These are phyloP conservation scores for Petrolisthes manimaculis DNA, from an alignment of 2,888 invertebrate species.

Conservation along the genomic window DNA sequence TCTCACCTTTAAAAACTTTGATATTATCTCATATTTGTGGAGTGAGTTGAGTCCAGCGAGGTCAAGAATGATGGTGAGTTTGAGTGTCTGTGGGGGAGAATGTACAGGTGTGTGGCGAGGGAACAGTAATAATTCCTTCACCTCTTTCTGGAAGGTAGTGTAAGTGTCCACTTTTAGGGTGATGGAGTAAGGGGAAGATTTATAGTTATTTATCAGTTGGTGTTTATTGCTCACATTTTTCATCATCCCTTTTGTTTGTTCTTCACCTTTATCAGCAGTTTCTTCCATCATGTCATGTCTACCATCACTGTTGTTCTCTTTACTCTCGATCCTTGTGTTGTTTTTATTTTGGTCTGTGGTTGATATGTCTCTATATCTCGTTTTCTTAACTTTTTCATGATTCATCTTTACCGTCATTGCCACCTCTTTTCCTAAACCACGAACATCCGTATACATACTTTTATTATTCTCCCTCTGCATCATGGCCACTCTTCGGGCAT, in stretches of 20 bases:
- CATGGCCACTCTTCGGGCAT: neutral
- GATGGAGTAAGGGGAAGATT: neutral
- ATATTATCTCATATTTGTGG: constrained; percentile 27
- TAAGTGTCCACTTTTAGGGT: constrained; percentile 19
- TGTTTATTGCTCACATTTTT: neutral
- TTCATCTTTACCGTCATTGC: neutral
- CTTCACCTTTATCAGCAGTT: neutral
- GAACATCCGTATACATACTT: neutral
- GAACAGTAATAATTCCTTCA: neutral
- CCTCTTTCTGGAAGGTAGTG: constrained; percentile 22
- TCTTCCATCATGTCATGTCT: neutral
- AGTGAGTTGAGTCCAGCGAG: constrained; percentile 37
- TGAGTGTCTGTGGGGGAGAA: neutral
- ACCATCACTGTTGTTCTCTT: neutral
- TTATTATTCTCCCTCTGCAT: neutral
- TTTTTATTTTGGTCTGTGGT: neutral
- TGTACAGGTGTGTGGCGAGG: neutral
- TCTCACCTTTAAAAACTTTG: constrained; percentile 36
- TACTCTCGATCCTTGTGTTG: neutral
- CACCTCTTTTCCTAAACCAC: neutral
- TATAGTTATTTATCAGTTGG: neutral
- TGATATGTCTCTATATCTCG: no score
- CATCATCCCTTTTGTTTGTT: neutral
- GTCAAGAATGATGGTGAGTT: constrained; percentile 17
- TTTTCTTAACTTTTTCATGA: neutral